Base-by-base conservation (phyloP, 2,113 vertebrate genomes). In the Petromus typicus region DNA sequence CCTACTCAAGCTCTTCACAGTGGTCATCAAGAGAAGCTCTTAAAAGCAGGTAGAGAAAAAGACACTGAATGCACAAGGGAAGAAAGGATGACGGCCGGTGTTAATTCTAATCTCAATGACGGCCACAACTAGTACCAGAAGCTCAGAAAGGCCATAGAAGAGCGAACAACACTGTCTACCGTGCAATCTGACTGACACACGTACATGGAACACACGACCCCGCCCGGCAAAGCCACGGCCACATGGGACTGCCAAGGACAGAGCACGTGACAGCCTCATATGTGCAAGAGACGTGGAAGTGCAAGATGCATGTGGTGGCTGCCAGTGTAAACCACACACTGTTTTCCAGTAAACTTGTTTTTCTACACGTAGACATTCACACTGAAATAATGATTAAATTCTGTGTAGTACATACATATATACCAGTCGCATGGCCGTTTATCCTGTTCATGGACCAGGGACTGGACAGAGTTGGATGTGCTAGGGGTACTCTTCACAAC, bases 241-340 rank as follows among this genome's bases (percentile, higher is more conserved):
- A 22, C 2, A 3, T 25, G 2, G 12, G 34, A 14, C 6, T n/a
- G n/a, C n/a, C n/a, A n/a, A n/a, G n/a, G n/a, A n/a, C n/a, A n/a
- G n/a, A n/a, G n/a, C n/a, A n/a, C n/a, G n/a, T 2, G 7, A 13
- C 10, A 1, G 1, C 51, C 17, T 0, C 12, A 30, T 11, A 11
- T n/a, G 56, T 25, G 34, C 64, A 51, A 51, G 63, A 25, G 12
- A 23, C 11, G 5, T 3, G 2, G 82, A 51, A 85, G 23, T 20
- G 25, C 3, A 40, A 64, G 48, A 27, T 9, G 16, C 11, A 4
- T 16, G 5, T 34, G 61, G 20, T 14, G 11, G 45, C 64, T 56
- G 20, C 30, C 2, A 5, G 34, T 5, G 11, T 17, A 23, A 69
- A 23, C 37, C 1, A 22, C 32, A 32, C 3, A 20, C n/a, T 30